Evolutionary conservation across 2,888 invertebrate genomes (phyloP), one percentile per base, ranked within the genome.

Genomic region (Bursaphelenchus okinawaensis): DNA sequence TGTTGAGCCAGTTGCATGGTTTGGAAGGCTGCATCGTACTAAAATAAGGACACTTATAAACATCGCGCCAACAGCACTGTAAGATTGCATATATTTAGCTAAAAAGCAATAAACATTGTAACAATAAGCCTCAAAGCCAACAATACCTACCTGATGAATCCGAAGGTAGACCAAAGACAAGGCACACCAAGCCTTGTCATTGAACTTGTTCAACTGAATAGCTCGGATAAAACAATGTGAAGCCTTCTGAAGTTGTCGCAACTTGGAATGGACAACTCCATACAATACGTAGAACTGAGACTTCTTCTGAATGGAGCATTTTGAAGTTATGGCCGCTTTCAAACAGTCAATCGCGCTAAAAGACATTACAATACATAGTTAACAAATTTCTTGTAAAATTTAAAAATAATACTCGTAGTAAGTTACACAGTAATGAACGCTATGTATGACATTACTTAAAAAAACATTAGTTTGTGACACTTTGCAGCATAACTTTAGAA

Each of bases 181-280:
- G 28, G 63, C 31, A 27, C 63, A 31, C 69, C 69, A 69, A 4
- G 63, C 70, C 23, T 20, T 57, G 28, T 55, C 69, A 51, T 59
- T 71, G 20, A 60, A 66, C 27, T 56, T 22, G 50, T 69, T 66
- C 59, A 70, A 29, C 27, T 69, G 66, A n/a, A 69, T 52, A 28
- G 69, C 65, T 9, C 70, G 62, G n/a, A 69, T 67, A 23, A 69
- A 66, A 28, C 65, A 69, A 40, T 69, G 69, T 23, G 63, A 63
- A 8, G 69, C 69, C 27, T 51, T 40, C 16, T 9, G 8, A 8
- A 54, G 12, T 22, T 55, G 1, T n/a, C 63, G n/a, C n/a, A 51
- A 26, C 52, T 24, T 24, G 16, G 56, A 16, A 27, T 55, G 31
- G 19, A 66, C 31, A 20, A 57, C 29, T n/a, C 69, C 69, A n/a